These are phyloP conservation scores for Drosophila tsacasi DNA, from an alignment of 1,140 invertebrate species.

Conservation along the genomic window DNA sequence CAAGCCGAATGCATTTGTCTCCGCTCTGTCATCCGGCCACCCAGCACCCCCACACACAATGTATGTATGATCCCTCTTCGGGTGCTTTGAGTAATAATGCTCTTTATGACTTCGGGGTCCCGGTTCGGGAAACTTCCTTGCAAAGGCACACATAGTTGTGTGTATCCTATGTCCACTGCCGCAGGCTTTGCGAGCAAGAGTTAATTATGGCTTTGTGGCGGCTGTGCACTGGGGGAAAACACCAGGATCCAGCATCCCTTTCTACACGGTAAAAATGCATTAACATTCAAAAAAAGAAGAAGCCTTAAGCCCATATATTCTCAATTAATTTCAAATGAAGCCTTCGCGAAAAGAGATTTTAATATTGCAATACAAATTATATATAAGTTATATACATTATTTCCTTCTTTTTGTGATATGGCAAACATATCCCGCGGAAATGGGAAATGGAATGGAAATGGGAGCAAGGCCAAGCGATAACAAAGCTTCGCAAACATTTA, in stretches of 20 bases:
- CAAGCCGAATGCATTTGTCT: slow-evolving; percentile 55
- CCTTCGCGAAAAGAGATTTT: too few relatives aligned
- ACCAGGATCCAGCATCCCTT: not conserved
- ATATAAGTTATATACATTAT: not conserved
- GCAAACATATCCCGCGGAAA: not conserved
- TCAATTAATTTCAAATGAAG: not conserved
- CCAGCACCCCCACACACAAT: not conserved
- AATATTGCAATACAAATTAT: not conserved
- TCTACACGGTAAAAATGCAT: not conserved
- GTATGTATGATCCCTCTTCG: not conserved
- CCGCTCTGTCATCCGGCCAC: slow-evolving; percentile 7
- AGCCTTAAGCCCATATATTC: not conserved
- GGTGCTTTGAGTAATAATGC: slow-evolving; percentile 30
- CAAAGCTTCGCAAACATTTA: not conserved
- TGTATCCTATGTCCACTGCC: slow-evolving; percentile 8
- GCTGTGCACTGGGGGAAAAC: slow-evolving; percentile 4
- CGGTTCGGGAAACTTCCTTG: slow-evolving; percentile 7
- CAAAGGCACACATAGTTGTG: slow-evolving; percentile 1
- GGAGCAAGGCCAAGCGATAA: not conserved
- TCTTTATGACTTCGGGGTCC: slow-evolving; percentile 12
- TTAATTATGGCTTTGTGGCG: slow-evolving; percentile 40
- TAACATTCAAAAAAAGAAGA: too few relatives aligned
- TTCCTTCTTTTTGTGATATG: not conserved
- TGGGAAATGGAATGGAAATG: not conserved
- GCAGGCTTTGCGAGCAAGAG: slow-evolving; percentile 16